These are phyloP conservation scores for Microctonus brassicae DNA, from an alignment of 2,888 invertebrate species.

Conservation along the genomic window DNA sequence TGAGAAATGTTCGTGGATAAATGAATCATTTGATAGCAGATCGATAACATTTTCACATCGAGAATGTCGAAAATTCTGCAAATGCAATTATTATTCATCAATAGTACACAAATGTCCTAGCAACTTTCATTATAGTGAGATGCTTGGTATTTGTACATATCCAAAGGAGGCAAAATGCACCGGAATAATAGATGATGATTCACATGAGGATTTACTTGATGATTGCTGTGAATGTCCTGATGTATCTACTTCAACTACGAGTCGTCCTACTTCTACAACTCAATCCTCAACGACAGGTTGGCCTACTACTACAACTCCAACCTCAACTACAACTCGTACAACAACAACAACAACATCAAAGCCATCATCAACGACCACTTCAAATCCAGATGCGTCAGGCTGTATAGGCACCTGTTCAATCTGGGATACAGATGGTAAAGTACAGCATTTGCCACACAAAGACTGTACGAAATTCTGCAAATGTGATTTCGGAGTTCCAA, in stretches of 20 bases:
- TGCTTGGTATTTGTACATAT: slow-evolving; percentile 6
- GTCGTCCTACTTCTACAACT: no score
- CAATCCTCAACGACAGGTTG: no score
- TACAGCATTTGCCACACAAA: slow-evolving; percentile 17
- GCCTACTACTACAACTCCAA: no score
- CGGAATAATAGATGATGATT: not conserved
- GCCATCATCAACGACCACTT: not conserved
- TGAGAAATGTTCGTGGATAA: slow-evolving; percentile 11
- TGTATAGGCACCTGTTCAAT: slow-evolving; percentile 42
- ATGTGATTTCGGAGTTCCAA: slow-evolving; percentile 19
- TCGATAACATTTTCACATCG: slow-evolving; percentile 41
- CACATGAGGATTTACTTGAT: not conserved
- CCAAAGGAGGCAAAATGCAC: slow-evolving; percentile 12
- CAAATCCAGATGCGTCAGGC: not conserved
- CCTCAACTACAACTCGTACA: not conserved
- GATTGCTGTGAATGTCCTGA: not conserved
- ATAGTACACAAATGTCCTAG: slow-evolving; percentile 42
- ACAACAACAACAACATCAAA: no score
- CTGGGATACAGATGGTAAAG: not conserved
- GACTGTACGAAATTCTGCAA: slow-evolving; percentile 27
- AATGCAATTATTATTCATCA: slow-evolving; percentile 38
- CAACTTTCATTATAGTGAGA: slow-evolving; percentile 40
- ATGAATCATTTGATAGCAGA: not conserved
- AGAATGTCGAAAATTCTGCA: slow-evolving; percentile 52
- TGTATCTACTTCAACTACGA: no score